Conservation (phyloP, 2,113 vertebrate genomes). For the Scomber colias region DNA sequence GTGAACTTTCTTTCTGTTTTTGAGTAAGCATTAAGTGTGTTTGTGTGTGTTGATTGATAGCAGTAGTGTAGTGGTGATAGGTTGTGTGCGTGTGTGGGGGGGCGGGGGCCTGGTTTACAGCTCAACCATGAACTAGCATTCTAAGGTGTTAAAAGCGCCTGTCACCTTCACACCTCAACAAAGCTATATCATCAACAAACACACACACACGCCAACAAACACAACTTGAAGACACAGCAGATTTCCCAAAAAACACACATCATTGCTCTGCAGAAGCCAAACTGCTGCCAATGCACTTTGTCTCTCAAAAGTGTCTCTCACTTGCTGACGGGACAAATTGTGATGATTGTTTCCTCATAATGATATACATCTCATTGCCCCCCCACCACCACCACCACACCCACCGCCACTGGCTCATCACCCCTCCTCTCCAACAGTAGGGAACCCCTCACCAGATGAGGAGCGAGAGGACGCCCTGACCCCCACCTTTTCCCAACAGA, state of each 20-base stretch:
- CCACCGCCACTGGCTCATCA: conserved; percentile 17
- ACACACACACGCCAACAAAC: background rate
- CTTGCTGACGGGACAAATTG: background rate
- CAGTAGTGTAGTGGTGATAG: background rate
- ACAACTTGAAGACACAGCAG: conserved; percentile 3
- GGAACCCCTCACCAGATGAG: conserved; percentile 77
- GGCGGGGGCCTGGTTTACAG: conserved; percentile 1
- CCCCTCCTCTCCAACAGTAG: conserved; percentile 48
- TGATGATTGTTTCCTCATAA: conserved; percentile 40
- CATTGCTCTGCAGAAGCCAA: background rate
- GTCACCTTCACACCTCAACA: conserved; percentile 53
- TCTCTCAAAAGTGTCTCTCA: background rate
- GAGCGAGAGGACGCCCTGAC: conserved; percentile 72
- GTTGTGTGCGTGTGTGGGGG: background rate
- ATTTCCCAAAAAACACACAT: conserved; percentile 13
- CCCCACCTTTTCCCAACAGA: conserved; percentile 33
- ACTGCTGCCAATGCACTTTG: background rate
- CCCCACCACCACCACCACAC: conserved; percentile 10
- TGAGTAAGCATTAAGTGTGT: too few species aligned
- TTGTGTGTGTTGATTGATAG: background rate
- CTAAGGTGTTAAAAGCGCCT: conserved; percentile 55
- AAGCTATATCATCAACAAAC: conserved; percentile 12
- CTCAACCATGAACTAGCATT: conserved; percentile 31
- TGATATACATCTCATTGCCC: conserved; percentile 33
- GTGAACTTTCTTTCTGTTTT: background rate